Evolutionary conservation across 1,140 invertebrate species (phyloP).

Genomic region (Scaptomyza graminum): DNA sequence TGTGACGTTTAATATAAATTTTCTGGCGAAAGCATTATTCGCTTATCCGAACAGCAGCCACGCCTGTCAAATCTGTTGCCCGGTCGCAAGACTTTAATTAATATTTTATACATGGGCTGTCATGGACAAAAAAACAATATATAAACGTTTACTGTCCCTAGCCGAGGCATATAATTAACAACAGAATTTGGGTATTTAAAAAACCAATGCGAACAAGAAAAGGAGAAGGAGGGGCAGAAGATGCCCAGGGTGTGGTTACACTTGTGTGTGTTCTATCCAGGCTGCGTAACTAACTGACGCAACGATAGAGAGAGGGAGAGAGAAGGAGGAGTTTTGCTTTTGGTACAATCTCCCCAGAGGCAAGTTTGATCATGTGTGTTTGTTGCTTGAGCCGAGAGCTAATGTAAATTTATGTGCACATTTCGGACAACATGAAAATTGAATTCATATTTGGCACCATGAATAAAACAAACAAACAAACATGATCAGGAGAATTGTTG

Average conservation of each 20-base stretch:
- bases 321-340: no score
- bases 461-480: constrained; percentile 1
- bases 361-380: neutral
- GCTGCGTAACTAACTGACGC: constrained; percentile 10
- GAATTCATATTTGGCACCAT: constrained; percentile 41
- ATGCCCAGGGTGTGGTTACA: constrained; percentile 19
- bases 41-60: constrained; percentile 30
- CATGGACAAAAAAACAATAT: neutral
- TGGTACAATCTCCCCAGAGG: constrained; percentile 1
- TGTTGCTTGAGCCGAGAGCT: constrained; percentile 13
- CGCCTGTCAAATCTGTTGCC: constrained; percentile 52
- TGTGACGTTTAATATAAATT: constrained; percentile 67
- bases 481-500: neutral
- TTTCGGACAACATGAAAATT: constrained; percentile 54
- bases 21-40: constrained; percentile 8
- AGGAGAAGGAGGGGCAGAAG: neutral
- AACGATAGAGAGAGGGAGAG: no score
- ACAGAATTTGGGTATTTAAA: constrained; percentile 64
- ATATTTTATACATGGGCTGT: constrained; percentile 72
- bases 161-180: constrained; percentile 68
- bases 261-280: neutral
- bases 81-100: constrained; percentile 69
- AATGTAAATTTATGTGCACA: constrained; percentile 63
- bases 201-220: constrained; percentile 27
- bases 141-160: constrained; percentile 47